Base-by-base conservation (phyloP, 1,140 invertebrate species). In the Sarcophaga peregrina region DNA sequence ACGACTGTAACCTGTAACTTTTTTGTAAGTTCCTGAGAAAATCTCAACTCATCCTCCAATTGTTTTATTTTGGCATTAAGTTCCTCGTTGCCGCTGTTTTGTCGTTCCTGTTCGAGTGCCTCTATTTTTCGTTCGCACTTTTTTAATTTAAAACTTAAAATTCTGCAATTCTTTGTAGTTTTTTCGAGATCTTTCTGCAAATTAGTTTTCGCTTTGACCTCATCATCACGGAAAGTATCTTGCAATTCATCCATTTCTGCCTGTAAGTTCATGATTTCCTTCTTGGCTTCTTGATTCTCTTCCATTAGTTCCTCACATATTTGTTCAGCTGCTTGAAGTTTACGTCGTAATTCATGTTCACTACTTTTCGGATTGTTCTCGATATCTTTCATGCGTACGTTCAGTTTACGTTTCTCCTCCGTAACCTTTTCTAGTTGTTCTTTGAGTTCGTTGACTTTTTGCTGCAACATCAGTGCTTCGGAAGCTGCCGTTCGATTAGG, bases 211-310 rank as follows among this genome's bases (percentile, higher is more conserved):
- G 99, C 98, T 86, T 99, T 97, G 15, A 97, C 97, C 92, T 99
- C 97, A 86, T 99, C 98, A 90, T 99, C 97, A 85, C 97, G 95
- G 91, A 98, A 99, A 89, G 97, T 97, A 90, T 99, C 97, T 90
- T 99, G 97, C 94, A 99, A 96, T 91, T 99, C 98, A 88, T 99
- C 98, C 91, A 99, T 98, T 92, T 99, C 98, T 82, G 97, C 96
- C 87, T 98, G 96, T 86, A 99, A 92, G 86, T 98, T 96, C 78
- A 95, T 91, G 20, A 99, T 94, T 90, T 99, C 98, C 85, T 96
- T 96, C 87, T 98, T 98, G 91, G 99, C 95, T 75, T 97, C 95
- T 88, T 98, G 96, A 91, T 99, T 99, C 91, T 99, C 98, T 87
- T 98, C 96, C 95, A 97, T 97, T 3, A 99, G 91, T 85, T 97